A percentile compares a stretch with the other conserved stretches of the same genome.
phyloP scores from a whole-genome alignment of 2,888 invertebrate genomes.

The Cephus sareptanus region DNA sequence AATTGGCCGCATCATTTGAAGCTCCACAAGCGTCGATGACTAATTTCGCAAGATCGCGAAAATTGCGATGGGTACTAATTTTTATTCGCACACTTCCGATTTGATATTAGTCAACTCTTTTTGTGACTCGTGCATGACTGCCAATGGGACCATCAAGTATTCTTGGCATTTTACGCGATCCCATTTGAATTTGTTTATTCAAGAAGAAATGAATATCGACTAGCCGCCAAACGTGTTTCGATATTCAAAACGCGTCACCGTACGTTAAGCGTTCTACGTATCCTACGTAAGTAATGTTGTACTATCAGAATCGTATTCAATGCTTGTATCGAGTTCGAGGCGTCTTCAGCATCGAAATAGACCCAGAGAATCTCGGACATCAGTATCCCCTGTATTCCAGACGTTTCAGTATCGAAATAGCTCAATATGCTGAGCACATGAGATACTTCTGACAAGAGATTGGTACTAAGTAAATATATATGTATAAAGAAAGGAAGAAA shows the following conservation, averaged over 20 bases:
- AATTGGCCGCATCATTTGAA: not conserved
- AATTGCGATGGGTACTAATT: not conserved
- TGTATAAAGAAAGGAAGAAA: not conserved
- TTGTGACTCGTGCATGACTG: not conserved
- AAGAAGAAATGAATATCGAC: not conserved
- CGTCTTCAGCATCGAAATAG: not conserved
- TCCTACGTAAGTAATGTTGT: not conserved
- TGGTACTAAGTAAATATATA: not conserved
- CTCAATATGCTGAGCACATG: not conserved
- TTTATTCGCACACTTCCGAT: not conserved
- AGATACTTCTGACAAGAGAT: not conserved
- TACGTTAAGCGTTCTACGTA: too few relatives aligned
- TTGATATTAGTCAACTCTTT: not conserved
- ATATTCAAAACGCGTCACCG: not conserved
- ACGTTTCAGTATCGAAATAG: not conserved
- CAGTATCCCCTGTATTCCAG: not conserved
- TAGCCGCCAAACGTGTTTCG: not conserved
- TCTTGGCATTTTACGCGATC: not conserved
- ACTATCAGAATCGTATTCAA: not conserved
- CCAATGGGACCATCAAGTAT: not conserved
- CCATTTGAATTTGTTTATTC: not conserved
- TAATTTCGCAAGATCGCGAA: not conserved
- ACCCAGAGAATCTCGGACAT: not conserved
- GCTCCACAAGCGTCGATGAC: not conserved
- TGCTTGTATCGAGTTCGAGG: not conserved